phyloP scores from a whole-genome alignment of 2,888 invertebrate species.

The Seira sanloemensis region DNA sequence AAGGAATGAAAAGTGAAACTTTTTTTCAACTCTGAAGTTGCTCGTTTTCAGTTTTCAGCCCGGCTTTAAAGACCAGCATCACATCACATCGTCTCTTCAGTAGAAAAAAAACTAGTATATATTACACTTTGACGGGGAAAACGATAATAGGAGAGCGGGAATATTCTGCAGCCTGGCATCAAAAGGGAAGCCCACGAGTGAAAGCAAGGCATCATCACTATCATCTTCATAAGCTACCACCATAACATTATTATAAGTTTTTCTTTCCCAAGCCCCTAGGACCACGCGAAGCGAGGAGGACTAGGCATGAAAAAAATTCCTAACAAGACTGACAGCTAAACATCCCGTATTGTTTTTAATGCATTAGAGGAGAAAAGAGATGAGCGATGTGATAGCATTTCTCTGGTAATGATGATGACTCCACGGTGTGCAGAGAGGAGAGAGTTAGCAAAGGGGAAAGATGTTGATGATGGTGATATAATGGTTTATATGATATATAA shows the following conservation, averaged over 20 bases:
- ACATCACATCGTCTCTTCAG: neutral
- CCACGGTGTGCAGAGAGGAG: neutral
- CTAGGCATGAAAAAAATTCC: neutral
- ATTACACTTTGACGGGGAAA: slow-evolving; percentile 1
- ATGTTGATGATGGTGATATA: slow-evolving; percentile 36
- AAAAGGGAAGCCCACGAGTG: neutral
- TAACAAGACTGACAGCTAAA: slow-evolving; percentile 4
- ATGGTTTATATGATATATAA: slow-evolving; percentile 40
- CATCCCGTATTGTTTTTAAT: slow-evolving; percentile 4
- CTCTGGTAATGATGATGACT: neutral
- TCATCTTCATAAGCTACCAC: neutral
- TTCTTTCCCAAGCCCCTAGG: neutral
- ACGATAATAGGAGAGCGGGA: neutral
- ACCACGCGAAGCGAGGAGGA: neutral
- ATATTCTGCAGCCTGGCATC: neutral
- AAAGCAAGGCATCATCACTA: neutral
- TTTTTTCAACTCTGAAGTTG: neutral
- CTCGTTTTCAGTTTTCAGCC: neutral
- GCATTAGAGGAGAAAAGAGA: neutral
- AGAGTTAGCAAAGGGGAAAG: slow-evolving; percentile 9
- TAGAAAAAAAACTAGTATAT: no score
- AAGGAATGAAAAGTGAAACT: neutral
- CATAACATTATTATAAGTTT: neutral
- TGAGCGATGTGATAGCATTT: slow-evolving; percentile 4
- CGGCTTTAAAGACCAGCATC: neutral